These are phyloP conservation scores for Lagodon rhomboides DNA, from an alignment of 2,797 vertebrate species.

Conservation along the genomic window DNA sequence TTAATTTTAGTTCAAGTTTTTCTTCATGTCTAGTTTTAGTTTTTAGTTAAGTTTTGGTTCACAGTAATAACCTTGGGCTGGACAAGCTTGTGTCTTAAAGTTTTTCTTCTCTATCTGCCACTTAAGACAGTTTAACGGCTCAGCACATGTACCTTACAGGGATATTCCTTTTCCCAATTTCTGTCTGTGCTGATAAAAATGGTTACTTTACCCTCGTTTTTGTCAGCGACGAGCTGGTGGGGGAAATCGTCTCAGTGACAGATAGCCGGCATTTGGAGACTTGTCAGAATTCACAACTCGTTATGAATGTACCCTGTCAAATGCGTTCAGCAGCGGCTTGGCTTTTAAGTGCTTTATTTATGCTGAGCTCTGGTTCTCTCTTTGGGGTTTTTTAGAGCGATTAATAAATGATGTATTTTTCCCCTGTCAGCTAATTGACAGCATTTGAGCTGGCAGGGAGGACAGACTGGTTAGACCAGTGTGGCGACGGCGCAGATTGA, in stretches of 20 bases:
- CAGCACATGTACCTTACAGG: neutral
- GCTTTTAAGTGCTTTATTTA: slow-evolving; percentile 79
- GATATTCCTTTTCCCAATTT: slow-evolving; percentile 5
- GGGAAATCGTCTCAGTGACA: slow-evolving; percentile 70
- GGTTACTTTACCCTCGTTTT: slow-evolving; percentile 29
- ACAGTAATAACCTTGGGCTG: neutral
- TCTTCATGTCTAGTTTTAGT: no score
- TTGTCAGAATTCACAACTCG: slow-evolving; percentile 69
- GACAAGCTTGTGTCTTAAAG: neutral
- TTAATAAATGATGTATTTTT: slow-evolving; percentile 81
- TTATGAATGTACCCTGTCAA: slow-evolving; percentile 68
- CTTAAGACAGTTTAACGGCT: slow-evolving; percentile 23
- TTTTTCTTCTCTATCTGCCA: neutral
- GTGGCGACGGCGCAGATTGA: slow-evolving; percentile 46
- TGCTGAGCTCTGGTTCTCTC: slow-evolving; percentile 67
- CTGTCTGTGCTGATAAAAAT: slow-evolving; percentile 1
- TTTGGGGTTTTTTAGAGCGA: slow-evolving; percentile 77
- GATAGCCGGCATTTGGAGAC: slow-evolving; percentile 52
- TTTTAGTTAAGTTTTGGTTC: no score
- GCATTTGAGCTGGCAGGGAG: slow-evolving; percentile 76
- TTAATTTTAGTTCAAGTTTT: no score
- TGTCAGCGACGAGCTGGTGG: slow-evolving; percentile 17
- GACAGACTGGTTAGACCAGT: slow-evolving; percentile 44
- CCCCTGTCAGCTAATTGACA: slow-evolving; percentile 77
- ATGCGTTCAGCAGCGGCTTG: slow-evolving; percentile 47